Base-by-base conservation (phyloP, 2,888 invertebrate species). In the Ryuthela nishihirai region DNA sequence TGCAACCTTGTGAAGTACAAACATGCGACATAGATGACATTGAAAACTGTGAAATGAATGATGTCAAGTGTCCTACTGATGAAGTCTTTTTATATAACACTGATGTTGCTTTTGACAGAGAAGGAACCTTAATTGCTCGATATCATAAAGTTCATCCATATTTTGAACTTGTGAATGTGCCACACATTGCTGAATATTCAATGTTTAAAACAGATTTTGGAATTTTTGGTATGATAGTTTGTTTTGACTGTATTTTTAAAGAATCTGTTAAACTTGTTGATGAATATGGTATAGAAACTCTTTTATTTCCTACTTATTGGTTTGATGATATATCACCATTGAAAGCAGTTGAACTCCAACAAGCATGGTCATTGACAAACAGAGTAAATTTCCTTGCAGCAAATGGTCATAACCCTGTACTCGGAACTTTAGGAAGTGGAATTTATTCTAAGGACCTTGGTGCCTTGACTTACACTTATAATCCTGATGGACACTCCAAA, bases 201-300 rank as follows among this genome's bases (percentile, higher is more conserved):
- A 73, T 79, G 5, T 88, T 90, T 68, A 74, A 72, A 2, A 86
- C 88, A 0, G 88, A 89, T 72, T 88, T 88, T 69, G 84, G 84
- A 0, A 82, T 79, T 10, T 89, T 90, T 70, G 90, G 89, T 0
- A 81, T 85, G 65, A 85, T 87, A 70, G 83, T 84, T 39, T 91
- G 91, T 73, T 91, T 90, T 70, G 92, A 92, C 71, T 80, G 91
- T 7, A 72, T 89, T 66, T 90, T 87, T 75, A 79, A 83, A 67
- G 75, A 80, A 4, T 88, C 90, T 0, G 75, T 84, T 7, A 77
- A 80, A 55, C 73, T 83, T 10, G 76, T 82, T 0, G 73, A 78
- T 62, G 76, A 80, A 47, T 66, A 73, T 2, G 76, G 78, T 1
- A 69, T 85, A 2, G 81, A 78, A 17, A 82, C 86, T 67, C 73